Evolutionary conservation across 2,888 invertebrate genomes (phyloP).

Genomic region (Lottia gigantea): DNA sequence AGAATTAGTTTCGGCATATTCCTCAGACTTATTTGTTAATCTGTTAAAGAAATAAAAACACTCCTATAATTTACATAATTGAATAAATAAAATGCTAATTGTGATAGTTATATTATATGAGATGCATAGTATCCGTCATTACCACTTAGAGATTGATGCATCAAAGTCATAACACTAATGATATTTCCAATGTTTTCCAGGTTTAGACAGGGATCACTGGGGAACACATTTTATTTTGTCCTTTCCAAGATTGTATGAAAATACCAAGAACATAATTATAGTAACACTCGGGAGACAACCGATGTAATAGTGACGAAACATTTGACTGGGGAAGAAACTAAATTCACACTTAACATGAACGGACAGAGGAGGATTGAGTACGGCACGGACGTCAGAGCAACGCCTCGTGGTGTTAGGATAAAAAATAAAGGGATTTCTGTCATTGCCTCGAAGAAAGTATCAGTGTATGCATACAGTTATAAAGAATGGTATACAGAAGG

Average conservation of each 20-base stretch:
- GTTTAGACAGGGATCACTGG: not conserved
- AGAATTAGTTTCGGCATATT: too few species aligned
- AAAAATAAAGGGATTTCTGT: not conserved
- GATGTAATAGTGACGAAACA: not conserved
- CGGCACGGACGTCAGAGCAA: not conserved
- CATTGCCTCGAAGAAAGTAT: not conserved
- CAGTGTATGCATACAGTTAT: not conserved
- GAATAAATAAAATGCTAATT: too few species aligned
- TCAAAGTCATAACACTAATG: too few species aligned
- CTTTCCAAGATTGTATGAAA: not conserved
- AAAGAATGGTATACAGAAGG: not conserved
- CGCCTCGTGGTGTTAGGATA: not conserved
- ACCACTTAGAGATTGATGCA: too few species aligned
- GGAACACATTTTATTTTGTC: not conserved
- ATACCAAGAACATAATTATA: not conserved
- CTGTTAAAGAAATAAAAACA: too few species aligned
- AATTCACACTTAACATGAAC: not conserved
- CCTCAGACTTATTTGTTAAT: too few species aligned
- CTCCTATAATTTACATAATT: too few species aligned
- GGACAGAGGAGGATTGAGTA: not conserved
- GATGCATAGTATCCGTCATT: too few species aligned
- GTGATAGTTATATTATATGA: too few species aligned
- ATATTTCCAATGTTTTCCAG: not conserved
- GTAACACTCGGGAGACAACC: not conserved
- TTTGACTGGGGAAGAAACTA: not conserved